Base-by-base conservation (phyloP, 2,888 invertebrate genomes). In the Tricholauxania praeusta region DNA sequence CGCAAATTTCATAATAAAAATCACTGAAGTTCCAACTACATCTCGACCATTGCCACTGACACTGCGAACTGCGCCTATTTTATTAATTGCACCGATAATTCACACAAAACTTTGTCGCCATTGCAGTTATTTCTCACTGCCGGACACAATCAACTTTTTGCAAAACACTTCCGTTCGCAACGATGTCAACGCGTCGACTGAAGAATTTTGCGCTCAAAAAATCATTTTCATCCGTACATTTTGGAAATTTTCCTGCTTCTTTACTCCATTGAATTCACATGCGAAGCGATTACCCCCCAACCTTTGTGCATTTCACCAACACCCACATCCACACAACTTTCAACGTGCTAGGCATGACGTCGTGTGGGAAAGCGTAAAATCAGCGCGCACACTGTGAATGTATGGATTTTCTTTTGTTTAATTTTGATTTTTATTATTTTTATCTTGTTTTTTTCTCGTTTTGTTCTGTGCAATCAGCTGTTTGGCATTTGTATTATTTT, bases 121-220 rank as follows among this genome's bases (percentile, higher is more conserved):
- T 39, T 64, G 64, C 12, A n/a, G 28, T 12, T 63, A 28, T 70
- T 72, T 12, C 53, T 53, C 51, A 10, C n/a, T 1, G 65, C 6
- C 22, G 15, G 15, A 59, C 17, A 22, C 49, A 17, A 15, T n/a
- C 6, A 62, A n/a, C 22, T 32, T n/a, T 17, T 51, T 60, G 62
- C 10, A 67, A 53, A 53, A 77, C 75, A 75, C 75, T 78, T 80
- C 83, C 79, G 78, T 78, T 74, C 82, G 78, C 81, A 72, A 80
- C 80, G 80, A 81, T 80, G 81, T 79, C 82, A 81, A 80, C 80
- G 79, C 81, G 80, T 78, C 82, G 82, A 85, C 84, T 85, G 81
- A 82, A 74, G 68, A 74, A 77, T 48, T 60, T 60, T 65, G 69
- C 72, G 73, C 52, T 48, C 53, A n/a, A 63, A 39, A 63, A 53